Evolutionary conservation across 2,113 vertebrate genomes (phyloP).

Genomic region (Platycercus adscitus): DNA sequence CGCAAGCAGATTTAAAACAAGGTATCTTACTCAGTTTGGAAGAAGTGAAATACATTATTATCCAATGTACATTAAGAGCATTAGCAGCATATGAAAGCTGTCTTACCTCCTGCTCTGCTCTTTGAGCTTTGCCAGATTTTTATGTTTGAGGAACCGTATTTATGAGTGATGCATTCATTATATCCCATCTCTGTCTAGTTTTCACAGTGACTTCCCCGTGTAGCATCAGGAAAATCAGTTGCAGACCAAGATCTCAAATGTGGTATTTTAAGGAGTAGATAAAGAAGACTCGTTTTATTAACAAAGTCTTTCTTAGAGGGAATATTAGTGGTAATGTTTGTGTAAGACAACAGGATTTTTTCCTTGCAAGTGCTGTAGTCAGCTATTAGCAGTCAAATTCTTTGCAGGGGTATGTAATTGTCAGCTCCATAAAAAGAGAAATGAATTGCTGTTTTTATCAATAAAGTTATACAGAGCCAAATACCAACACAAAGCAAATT

Average conservation of each 20-base stretch:
- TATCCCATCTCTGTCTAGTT: constrained; percentile 23
- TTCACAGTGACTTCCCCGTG: constrained; percentile 8
- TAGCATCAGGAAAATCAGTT: background rate
- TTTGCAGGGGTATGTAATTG: constrained; percentile 47
- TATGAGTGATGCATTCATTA: constrained; percentile 53
- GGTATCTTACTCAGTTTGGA: constrained; percentile 46
- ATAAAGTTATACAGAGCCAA: constrained; percentile 58
- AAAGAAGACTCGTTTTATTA: background rate
- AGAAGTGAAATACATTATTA: constrained; percentile 38
- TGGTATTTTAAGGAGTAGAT: background rate
- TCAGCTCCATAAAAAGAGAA: constrained; percentile 46
- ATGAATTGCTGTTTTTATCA: constrained; percentile 60
- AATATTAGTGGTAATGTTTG: constrained; percentile 24
- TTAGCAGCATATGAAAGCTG: constrained; percentile 64
- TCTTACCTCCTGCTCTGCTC: constrained; percentile 50
- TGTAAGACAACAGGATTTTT: constrained; percentile 15
- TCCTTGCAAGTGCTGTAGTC: constrained; percentile 14
- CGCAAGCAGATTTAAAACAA: constrained; percentile 48
- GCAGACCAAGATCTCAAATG: background rate
- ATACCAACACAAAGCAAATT: constrained; percentile 60
- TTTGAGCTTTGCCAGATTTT: constrained; percentile 47
- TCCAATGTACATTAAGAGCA: constrained; percentile 26
- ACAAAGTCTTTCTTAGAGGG: background rate
- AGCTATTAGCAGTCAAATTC: constrained; percentile 62
- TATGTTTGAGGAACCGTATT: constrained; percentile 58